Percentiles rank a stretch among this genome's conserved stretches.
Conservation (phyloP, 2,113 vertebrate species). For the Atrichornis clamosus region DNA sequence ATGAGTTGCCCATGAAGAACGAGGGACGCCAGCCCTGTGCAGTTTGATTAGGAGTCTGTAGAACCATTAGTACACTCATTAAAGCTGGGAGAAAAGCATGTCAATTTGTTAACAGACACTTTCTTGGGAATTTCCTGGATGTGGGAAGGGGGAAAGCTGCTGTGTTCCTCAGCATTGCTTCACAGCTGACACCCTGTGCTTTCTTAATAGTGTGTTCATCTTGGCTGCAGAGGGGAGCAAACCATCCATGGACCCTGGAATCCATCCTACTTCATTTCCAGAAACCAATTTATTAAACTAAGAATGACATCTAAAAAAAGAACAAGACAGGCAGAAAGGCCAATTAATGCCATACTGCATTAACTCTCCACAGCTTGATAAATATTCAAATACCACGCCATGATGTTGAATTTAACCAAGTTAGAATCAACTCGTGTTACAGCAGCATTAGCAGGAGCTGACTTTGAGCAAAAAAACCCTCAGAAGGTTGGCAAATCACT, state of each 20-base stretch:
- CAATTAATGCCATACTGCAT: constrained; percentile 73
- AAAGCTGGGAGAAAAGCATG: neutral
- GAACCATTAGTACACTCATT: neutral
- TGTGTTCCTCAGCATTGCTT: neutral
- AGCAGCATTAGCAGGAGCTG: neutral
- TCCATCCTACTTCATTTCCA: constrained; percentile 48
- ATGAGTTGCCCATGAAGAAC: neutral
- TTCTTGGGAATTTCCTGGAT: neutral
- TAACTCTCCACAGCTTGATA: constrained; percentile 66
- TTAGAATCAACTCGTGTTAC: neutral
- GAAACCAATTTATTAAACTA: constrained; percentile 66
- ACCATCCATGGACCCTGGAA: constrained; percentile 24
- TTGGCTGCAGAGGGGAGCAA: neutral
- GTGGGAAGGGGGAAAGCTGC: neutral
- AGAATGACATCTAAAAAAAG: constrained; percentile 69
- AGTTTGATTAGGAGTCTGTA: neutral
- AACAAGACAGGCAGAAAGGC: constrained; percentile 65
- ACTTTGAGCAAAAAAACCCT: neutral
- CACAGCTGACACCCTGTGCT: neutral
- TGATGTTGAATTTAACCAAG: constrained; percentile 30
- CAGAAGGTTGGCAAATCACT: neutral
- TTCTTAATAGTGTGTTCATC: neutral
- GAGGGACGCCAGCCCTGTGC: neutral
- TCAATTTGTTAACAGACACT: neutral
- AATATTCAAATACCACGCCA: constrained; percentile 61